Conservation (phyloP, 2,797 vertebrate species). For the Acrossocheilus fasciatus region DNA sequence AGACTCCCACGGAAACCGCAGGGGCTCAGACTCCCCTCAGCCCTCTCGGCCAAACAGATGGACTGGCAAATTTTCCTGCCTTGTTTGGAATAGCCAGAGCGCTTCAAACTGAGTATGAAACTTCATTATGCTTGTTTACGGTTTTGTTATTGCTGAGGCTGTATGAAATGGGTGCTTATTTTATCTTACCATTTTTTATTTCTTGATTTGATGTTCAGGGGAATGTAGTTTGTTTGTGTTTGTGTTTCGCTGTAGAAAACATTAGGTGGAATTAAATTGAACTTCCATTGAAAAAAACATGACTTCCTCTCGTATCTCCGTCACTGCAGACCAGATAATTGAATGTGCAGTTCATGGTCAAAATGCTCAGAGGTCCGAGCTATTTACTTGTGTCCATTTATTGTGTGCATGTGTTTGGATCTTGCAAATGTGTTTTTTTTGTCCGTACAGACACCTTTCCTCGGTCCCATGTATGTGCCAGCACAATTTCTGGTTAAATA, state of each 20-base stretch:
- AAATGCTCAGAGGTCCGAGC: slow-evolving; percentile 34
- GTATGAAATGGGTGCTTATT: slow-evolving; percentile 2
- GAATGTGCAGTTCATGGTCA: slow-evolving; percentile 47
- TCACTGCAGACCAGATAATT: slow-evolving; percentile 33
- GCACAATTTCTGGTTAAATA: slow-evolving; percentile 49
- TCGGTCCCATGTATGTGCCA: not conserved
- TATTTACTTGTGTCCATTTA: slow-evolving; percentile 38
- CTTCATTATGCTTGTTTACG: slow-evolving; percentile 44
- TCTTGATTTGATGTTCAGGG: slow-evolving; percentile 22
- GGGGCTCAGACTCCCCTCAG: slow-evolving; percentile 22
- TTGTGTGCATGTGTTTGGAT: slow-evolving; percentile 16
- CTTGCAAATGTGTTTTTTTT: slow-evolving; percentile 17
- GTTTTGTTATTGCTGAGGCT: slow-evolving; percentile 1
- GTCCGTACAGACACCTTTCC: not conserved
- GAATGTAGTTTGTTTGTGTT: slow-evolving; percentile 17
- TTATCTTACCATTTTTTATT: not conserved
- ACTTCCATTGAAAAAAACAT: slow-evolving; percentile 38
- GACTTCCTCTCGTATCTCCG: not conserved
- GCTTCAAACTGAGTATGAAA: slow-evolving; percentile 18
- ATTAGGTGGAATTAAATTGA: slow-evolving; percentile 46
- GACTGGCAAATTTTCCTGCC: slow-evolving; percentile 45
- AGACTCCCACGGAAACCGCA: slow-evolving; percentile 47
- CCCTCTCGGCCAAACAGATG: slow-evolving; percentile 52
- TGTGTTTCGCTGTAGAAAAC: not conserved
- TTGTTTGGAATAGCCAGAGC: slow-evolving; percentile 38